These are phyloP conservation scores for Helogale parvula DNA, from an alignment of 2,113 vertebrate genomes.

Conservation along the genomic window DNA sequence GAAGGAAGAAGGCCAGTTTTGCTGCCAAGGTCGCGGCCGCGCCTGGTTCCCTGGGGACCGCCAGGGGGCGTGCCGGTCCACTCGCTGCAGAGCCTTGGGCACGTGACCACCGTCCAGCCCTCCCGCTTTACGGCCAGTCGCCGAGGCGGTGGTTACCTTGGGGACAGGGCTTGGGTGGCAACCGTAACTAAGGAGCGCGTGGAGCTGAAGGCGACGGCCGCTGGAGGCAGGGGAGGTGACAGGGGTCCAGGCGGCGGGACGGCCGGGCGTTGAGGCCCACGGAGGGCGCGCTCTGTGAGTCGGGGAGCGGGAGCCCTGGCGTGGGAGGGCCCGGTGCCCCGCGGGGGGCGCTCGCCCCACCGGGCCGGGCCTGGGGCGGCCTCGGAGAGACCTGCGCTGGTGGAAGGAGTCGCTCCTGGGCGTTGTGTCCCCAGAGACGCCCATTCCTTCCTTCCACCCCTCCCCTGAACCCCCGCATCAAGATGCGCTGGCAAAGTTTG, in stretches of 20 bases:
- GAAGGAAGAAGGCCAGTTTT: not conserved
- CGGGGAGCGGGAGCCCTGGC: not conserved
- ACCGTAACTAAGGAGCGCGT: slow-evolving; percentile 53
- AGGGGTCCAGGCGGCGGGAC: not conserved
- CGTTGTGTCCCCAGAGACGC: too few relatives aligned
- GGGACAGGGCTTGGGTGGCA: slow-evolving; percentile 66
- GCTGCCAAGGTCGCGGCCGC: not conserved
- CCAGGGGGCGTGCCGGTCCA: not conserved
- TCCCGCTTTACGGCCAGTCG: not conserved
- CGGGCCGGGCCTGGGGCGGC: rapidly evolving
- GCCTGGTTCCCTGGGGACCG: not conserved
- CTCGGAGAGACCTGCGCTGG: slow-evolving; percentile 33
- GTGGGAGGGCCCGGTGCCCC: not conserved
- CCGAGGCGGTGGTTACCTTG: slow-evolving; percentile 68
- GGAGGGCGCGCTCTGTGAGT: slow-evolving; percentile 29
- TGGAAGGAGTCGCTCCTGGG: not conserved
- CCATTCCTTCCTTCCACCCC: too few relatives aligned
- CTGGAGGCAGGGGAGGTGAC: not conserved
- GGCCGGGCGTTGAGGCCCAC: not conserved
- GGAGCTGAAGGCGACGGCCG: rapidly evolving
- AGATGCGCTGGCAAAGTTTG: not conserved
- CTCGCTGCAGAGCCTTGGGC: rapidly evolving
- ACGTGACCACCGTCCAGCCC: not conserved
- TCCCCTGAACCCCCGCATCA: rapidly evolving
- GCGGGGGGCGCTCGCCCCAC: rapidly evolving